Evolutionary conservation across 2,113 vertebrate species (phyloP), one percentile per base, ranked within the genome.

Genomic region (Haemorhous mexicanus): DNA sequence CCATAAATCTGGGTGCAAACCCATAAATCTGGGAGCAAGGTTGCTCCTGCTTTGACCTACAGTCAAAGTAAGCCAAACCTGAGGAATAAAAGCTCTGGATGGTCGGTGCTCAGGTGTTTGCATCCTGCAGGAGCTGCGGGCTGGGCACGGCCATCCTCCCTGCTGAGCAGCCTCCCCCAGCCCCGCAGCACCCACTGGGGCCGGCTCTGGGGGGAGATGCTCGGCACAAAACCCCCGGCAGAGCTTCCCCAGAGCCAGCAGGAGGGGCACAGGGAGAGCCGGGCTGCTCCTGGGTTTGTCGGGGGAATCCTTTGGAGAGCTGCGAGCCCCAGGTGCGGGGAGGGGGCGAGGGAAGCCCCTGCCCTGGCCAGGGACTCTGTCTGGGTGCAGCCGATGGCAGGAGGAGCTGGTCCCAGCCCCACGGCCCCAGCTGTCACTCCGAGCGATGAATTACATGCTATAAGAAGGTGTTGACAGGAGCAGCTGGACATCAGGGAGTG

Each of bases 381-480:
- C 37, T 70, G 98, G 98, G 98, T 98, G 98, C 98, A 98, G 98
- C 96, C 97, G 97, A 98, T 97, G 98, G 98, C 98, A 98, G 98
- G 94, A 98, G 98, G 98, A 98, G 98, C 98, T 97, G 98, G 98
- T 98, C 98, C 98, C 98, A 97, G 98, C 98, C 97, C 97, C 97
- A 75, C 63, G 97, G 99, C 98, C 98, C 98, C 99, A 99, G 98
- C 99, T 99, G 99, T 98, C 98, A 98, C 98, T 98, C 97, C 97
- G 98, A 97, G 98, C 98, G 98, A 98, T 99, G 99, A 99, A 99
- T 99, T 98, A 98, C 98, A 98, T 97, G 98, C 98, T 97, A 98
- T 98, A 98, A 98, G 98, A 98, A 99, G 98, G 99, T 99, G 99
- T 98, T 99, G 99, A 99, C 99, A 99, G 98, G 98, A 99, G 98